These are phyloP conservation scores for Xiphorhynchus elegans DNA, from an alignment of 2,113 vertebrate species.

Conservation along the genomic window DNA sequence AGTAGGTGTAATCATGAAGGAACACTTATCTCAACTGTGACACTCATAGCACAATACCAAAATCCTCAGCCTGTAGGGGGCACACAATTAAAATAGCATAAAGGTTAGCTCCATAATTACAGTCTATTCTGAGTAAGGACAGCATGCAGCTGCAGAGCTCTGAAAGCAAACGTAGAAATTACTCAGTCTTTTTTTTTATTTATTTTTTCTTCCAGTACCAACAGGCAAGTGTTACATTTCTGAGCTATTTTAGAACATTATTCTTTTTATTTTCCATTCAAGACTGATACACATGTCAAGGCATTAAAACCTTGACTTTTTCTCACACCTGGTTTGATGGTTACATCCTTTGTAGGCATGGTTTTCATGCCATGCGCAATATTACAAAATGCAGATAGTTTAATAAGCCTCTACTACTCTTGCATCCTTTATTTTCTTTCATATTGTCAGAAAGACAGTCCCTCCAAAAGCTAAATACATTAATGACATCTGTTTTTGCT, in stretches of 20 bases:
- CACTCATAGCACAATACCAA: constrained; percentile 9
- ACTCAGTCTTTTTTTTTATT: not conserved
- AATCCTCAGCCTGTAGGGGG: not conserved
- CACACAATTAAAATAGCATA: not conserved
- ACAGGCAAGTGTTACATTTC: not conserved
- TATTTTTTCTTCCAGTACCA: not conserved
- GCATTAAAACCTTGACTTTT: not conserved
- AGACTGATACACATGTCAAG: not conserved
- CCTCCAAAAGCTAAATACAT: not conserved
- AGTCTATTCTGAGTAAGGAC: not conserved
- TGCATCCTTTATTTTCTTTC: not conserved
- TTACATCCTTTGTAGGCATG: not conserved
- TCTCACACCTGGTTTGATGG: not conserved
- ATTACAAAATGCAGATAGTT: not conserved
- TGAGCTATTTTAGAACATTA: not conserved
- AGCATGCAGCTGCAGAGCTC: not conserved
- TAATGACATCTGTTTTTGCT: not conserved
- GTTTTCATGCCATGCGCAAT: not conserved
- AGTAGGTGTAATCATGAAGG: not conserved
- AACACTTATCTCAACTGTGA: not conserved
- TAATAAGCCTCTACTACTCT: not conserved
- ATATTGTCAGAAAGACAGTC: not conserved
- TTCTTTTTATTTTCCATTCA: not conserved
- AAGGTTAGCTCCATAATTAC: not conserved
- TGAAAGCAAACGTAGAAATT: not conserved